Evolutionary conservation across 2,888 invertebrate species (phyloP), one percentile per base, ranked within the genome.

Genomic region (Eristalinus sepulchralis): DNA sequence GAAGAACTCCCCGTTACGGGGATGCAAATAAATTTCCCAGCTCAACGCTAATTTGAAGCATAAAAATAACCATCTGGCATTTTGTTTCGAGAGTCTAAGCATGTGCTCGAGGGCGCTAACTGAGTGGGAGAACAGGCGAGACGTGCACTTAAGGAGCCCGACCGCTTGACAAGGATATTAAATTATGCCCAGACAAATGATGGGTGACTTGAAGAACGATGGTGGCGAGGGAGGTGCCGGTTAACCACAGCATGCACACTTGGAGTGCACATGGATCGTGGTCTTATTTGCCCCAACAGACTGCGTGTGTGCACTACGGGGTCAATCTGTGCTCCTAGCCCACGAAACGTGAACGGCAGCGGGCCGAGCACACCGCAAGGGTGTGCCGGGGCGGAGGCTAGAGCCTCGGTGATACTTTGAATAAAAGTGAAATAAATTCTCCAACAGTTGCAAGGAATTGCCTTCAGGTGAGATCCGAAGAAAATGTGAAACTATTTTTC

Each of bases 1-100:
- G 71, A 83, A 83, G 67, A 64, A 39, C 75, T 62, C 66, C 27
- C 62, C 22, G n/a, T 34, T 17, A 63, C 36, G 76, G 68, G 60
- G 36, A 53, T 72, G 59, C 76, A 68, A 72, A 84, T 81, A 84
- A 80, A 84, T 84, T 84, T 72, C 71, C 80, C 63, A 76, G 76
- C 72, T 80, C 80, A 71, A 72, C 80, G 76, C 68, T 84, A 80
- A 84, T 81, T 85, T 81, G 66, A 85, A 81, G 72, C 77, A 85
- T 81, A 84, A 85, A 85, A 85, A 81, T 85, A 85, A 81, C 80
- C 76, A 85, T 81, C 84, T 81, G 81, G 81, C 81, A 77, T 81
- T 85, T 85, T 77, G 77, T 81, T 81, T 85, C 70, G 67, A 17
- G 47, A 72, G 68, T 85, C 24, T 75, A 75, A 76, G 62, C 62